Conservation (phyloP, 1,140 invertebrate species). For the Panulirus ornatus region DNA sequence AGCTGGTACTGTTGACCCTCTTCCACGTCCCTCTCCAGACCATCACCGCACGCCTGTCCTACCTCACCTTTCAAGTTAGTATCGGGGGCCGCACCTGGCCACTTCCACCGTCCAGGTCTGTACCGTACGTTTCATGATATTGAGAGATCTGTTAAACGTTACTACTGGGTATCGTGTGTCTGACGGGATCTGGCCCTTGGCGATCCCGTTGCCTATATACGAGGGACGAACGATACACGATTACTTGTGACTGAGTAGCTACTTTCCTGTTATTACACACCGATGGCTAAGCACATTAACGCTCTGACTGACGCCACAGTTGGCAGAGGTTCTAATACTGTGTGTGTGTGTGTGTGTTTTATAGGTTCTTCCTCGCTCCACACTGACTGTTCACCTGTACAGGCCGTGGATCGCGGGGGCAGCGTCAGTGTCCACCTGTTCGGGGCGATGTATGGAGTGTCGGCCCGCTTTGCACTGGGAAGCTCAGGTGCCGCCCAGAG, state of each 20-base stretch:
- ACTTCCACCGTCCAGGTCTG: background rate
- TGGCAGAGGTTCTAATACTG: too few species aligned
- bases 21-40: slow-evolving; percentile 23
- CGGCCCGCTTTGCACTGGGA: background rate
- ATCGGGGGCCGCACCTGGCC: background rate
- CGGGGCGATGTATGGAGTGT: slow-evolving; percentile 18
- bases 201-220: too few species aligned
- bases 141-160: too few species aligned
- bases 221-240: too few species aligned
- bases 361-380: background rate
- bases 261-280: too few species aligned
- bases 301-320: too few species aligned
- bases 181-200: too few species aligned
- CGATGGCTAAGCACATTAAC: too few species aligned
- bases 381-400: background rate
- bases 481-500: too few species aligned
- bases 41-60: background rate
- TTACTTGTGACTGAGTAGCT: too few species aligned
- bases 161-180: too few species aligned
- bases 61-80: slow-evolving; percentile 3
- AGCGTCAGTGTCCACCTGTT: slow-evolving; percentile 31
- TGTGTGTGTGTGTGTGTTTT: background rate
- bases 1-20: slow-evolving; percentile 28
- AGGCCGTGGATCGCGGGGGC: slow-evolving; percentile 40
- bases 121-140: too few species aligned